Evolutionary conservation across 1,140 invertebrate genomes (phyloP), one percentile per base, ranked within the genome.

Genomic region (Brachystomella parvula): DNA sequence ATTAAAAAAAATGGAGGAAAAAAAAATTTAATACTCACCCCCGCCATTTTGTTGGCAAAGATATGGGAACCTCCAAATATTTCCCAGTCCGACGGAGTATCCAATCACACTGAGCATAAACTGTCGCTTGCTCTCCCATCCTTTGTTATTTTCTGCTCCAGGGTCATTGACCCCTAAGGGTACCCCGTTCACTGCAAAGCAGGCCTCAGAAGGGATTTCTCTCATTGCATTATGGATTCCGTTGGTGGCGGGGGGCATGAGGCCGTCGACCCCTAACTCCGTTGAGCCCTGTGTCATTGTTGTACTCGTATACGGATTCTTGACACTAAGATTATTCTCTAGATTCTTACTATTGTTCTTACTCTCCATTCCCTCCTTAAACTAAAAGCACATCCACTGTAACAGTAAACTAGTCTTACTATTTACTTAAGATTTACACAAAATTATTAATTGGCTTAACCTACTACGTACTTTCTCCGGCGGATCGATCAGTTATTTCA

Each of bases 41-140:
- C 93, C 93, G 56, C 93, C 93, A 79, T 96, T 95, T 77, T 92
- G 89, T 80, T 95, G 93, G 75, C 91, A 94, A 62, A 96, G 80
- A 76, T 94, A 96, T 12, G 93, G 93, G 81, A 96, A 97, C 74
- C 93, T 83, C 94, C 92, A 96, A 53, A 96, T 93, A 76, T 94
- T 94, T 31, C 69, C 93, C 26, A 96, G 82, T 0, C 91, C 91
- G 3, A 94, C 90, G 44, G 89, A 91, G 78, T 92, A 92, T 0
- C 90, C 90, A 59, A 94, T 91, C 77, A 92, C 90, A 69, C 88
- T 90, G 68, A 95, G 83, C 78, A 94, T 89, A 77, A 93, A 95
- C 78, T 94, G 90, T 80, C 90, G 84, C 76, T 94, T 92, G 33
- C 63, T 73, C 31, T 66, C 72, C 72, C 72, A 73, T 63, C 66